Evolutionary conservation across 1,140 invertebrate genomes (phyloP).

Genomic region (Dermatophagoides farinae): DNA sequence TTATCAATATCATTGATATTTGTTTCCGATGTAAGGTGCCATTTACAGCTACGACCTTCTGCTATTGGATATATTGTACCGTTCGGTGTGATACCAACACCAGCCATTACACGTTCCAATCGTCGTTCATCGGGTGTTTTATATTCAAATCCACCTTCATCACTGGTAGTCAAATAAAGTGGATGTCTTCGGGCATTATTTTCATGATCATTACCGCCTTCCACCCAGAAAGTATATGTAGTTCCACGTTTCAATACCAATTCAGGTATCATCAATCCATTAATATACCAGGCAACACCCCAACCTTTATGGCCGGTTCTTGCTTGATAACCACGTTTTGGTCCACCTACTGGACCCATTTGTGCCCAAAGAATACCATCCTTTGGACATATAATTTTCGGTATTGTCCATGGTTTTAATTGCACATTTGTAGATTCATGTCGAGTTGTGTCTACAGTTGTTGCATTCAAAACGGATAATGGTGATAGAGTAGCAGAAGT

Average conservation of each 20-base stretch:
- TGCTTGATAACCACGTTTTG: conserved; percentile 18
- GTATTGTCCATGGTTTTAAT: conserved; percentile 17
- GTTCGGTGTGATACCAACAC: conserved; percentile 42
- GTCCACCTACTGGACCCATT: conserved; percentile 21
- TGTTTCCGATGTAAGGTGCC: conserved; percentile 29
- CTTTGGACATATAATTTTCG: conserved; percentile 19
- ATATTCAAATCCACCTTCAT: conserved; percentile 65
- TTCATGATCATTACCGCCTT: conserved; percentile 57
- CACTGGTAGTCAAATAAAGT: conserved; percentile 83
- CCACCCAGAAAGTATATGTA: conserved; percentile 51
- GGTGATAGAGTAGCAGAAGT: background rate
- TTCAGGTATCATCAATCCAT: conserved; percentile 76
- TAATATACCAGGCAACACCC: conserved; percentile 88
- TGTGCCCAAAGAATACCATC: conserved; percentile 21
- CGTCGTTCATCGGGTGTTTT: conserved; percentile 61
- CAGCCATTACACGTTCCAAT: conserved; percentile 58
- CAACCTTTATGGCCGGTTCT: conserved; percentile 57
- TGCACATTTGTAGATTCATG: background rate
- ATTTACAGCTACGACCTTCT: conserved; percentile 55
- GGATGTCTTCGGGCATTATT: conserved; percentile 68
- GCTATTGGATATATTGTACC: conserved; percentile 33
- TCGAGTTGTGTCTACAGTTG: background rate
- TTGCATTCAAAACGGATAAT: background rate
- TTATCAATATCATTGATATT: conserved; percentile 33
- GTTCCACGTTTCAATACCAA: conserved; percentile 67